These are phyloP conservation scores for Eriocheir sinensis DNA, from an alignment of 1,140 invertebrate genomes.

Conservation along the genomic window DNA sequence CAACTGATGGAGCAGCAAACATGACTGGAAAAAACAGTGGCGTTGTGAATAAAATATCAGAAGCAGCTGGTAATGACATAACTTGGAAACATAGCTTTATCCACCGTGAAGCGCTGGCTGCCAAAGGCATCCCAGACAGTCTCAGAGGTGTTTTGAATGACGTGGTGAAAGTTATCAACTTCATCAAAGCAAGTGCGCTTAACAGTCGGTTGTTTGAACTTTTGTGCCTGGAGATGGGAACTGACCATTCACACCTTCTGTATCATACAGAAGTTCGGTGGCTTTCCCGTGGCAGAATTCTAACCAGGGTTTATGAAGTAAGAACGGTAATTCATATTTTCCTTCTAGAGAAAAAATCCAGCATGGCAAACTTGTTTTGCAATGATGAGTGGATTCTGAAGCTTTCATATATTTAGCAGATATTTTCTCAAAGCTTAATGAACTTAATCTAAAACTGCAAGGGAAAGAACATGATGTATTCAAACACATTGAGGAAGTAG, in stretches of 20 bases:
- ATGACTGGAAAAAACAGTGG: conserved; percentile 56
- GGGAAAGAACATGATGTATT: conserved; percentile 56
- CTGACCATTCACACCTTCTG: conserved; percentile 49
- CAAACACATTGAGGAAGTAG: conserved; percentile 28
- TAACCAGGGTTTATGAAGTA: conserved; percentile 44
- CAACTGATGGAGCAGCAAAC: conserved; percentile 60
- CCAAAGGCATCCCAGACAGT: conserved; percentile 53
- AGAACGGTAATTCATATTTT: conserved; percentile 45
- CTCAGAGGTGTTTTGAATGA: conserved; percentile 51
- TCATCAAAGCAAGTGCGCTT: conserved; percentile 47
- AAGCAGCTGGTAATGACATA: conserved; percentile 42
- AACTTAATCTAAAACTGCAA: conserved; percentile 59
- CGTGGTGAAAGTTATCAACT: conserved; percentile 38
- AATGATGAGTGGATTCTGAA: conserved; percentile 43
- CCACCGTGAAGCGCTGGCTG: conserved; percentile 49
- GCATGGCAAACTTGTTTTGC: conserved; percentile 31
- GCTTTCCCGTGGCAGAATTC: conserved; percentile 32
- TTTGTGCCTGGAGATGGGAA: conserved; percentile 41
- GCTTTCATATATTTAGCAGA: conserved; percentile 49
- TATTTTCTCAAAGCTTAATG: conserved; percentile 59
- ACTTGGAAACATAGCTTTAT: conserved; percentile 50
- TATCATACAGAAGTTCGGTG: conserved; percentile 46
- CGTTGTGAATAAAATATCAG: conserved; percentile 50
- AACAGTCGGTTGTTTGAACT: conserved; percentile 46
- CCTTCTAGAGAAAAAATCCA: conserved; percentile 42